Conservation (phyloP, 1,140 invertebrate genomes). For the Phymastichus coffea region DNA sequence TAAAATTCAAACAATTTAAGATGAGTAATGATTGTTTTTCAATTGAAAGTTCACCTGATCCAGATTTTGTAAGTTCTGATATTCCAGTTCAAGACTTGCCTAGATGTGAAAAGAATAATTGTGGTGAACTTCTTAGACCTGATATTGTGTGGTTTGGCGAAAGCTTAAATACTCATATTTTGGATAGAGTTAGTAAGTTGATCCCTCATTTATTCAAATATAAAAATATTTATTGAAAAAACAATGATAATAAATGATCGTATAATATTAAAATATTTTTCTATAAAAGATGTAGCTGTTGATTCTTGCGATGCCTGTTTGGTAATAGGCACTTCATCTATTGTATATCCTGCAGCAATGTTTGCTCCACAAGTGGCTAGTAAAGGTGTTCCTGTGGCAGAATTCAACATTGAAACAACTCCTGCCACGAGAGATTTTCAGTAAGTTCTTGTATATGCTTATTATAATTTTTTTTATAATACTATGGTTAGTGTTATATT, state of each 20-base stretch:
- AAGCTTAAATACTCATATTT: constrained; percentile 66
- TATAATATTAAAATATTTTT: constrained; percentile 12
- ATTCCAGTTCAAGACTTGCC: constrained; percentile 73
- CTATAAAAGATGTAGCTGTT: constrained; percentile 61
- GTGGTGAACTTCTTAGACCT: constrained; percentile 75
- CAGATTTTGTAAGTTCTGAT: constrained; percentile 41
- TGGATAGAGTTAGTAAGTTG: constrained; percentile 64
- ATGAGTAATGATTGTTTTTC: not conserved
- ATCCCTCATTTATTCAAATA: constrained; percentile 15
- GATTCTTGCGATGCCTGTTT: constrained; percentile 79
- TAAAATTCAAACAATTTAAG: not conserved
- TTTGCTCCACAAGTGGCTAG: constrained; percentile 79
- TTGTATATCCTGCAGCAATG: constrained; percentile 92
- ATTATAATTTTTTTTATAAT: too few relatives aligned
- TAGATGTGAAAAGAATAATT: constrained; percentile 65
- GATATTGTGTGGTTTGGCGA: constrained; percentile 93
- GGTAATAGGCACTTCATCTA: constrained; percentile 83
- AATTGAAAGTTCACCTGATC: constrained; percentile 44
- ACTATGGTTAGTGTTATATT: too few relatives aligned
- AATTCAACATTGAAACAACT: constrained; percentile 86
- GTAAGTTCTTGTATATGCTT: too few relatives aligned
- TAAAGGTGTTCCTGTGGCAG: constrained; percentile 79
- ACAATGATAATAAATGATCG: not conserved
- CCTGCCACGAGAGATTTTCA: constrained; percentile 69
- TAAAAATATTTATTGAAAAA: constrained; percentile 7